Evolutionary conservation across 2,888 invertebrate genomes (phyloP), one percentile per base, ranked within the genome.

Genomic region (Venusia cambrica): DNA sequence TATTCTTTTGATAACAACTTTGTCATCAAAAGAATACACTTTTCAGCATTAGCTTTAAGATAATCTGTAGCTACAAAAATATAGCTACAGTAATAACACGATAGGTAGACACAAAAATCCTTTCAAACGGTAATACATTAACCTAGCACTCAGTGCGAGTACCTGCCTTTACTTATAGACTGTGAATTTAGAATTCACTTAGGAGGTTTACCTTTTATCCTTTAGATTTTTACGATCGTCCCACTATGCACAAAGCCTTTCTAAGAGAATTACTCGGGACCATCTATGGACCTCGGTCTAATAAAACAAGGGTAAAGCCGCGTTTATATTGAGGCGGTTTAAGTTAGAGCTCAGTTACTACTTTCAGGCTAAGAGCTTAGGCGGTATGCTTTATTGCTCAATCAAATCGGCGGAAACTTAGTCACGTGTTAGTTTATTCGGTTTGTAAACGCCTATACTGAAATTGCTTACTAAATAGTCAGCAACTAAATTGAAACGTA

Each of bases 281-380:
- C 58, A 60, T 64, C 65, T 56, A 63, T 63, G 65, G 59, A 44
- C 57, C 53, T 51, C 53, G 54, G 51, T 46, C 61, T 56, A 63
- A 66, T 66, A 67, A 66, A 65, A 65, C 67, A 53, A 46, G 65
- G 58, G 59, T 64, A 67, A 67, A 62, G 62, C 60, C 54, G 54
- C 66, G 65, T 67, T 58, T 66, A 63, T 63, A 65, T 57, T 54
- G 54, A 59, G 58, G 57, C 54, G 56, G 58, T 64, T 65, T 58
- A 60, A 62, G 58, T 60, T 60, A 56, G 51, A 48, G 54, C 62
- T 52, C 51, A n/a, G n/a, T n/a, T n/a, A 59, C 51, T 57, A 61
- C 52, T 62, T 61, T 62, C 54, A 51, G 59, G 59, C 54, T 35
- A 22, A 47, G 54, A 54, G 58, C 34, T 40, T 35, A 40, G 33